Conservation (phyloP, 2,888 invertebrate genomes). For the Teleiodes luculella region DNA sequence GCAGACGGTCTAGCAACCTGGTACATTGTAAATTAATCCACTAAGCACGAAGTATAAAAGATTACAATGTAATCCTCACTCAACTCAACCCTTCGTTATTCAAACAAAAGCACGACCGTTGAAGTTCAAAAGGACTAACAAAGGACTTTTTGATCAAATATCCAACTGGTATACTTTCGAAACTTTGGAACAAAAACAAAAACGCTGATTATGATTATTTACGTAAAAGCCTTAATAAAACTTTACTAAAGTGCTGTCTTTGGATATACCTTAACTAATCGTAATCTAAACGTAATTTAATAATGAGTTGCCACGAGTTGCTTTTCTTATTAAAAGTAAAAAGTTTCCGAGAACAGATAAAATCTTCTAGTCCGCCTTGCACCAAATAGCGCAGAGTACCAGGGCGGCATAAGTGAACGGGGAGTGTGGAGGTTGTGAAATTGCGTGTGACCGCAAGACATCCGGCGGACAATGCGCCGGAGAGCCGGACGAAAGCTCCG, state of each 20-base stretch:
- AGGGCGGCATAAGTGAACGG: slow-evolving; percentile 49
- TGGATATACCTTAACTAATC: neutral
- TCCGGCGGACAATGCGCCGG: slow-evolving; percentile 66
- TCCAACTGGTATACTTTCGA: neutral
- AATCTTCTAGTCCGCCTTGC: neutral
- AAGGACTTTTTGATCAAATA: neutral
- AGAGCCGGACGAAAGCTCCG: slow-evolving; percentile 60
- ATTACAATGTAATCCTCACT: neutral
- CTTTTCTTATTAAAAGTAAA: neutral
- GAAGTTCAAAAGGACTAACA: slow-evolving; percentile 8
- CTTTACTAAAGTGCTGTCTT: neutral
- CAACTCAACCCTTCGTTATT: neutral
- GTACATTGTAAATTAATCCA: slow-evolving; percentile 22
- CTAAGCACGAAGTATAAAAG: slow-evolving; percentile 1
- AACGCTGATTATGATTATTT: neutral
- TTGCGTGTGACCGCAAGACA: slow-evolving; percentile 77
- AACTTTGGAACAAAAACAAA: slow-evolving; percentile 1
- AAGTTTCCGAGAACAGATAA: neutral
- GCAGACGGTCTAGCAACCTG: slow-evolving; percentile 35
- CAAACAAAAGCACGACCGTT: neutral
- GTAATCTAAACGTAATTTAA: neutral
- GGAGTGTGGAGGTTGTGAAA: slow-evolving; percentile 70
- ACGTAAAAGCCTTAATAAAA: neutral
- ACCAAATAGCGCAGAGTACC: slow-evolving; percentile 8
- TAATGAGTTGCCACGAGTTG: neutral